These are phyloP conservation scores for Smithornis capensis DNA, from an alignment of 2,113 vertebrate species.

Conservation along the genomic window DNA sequence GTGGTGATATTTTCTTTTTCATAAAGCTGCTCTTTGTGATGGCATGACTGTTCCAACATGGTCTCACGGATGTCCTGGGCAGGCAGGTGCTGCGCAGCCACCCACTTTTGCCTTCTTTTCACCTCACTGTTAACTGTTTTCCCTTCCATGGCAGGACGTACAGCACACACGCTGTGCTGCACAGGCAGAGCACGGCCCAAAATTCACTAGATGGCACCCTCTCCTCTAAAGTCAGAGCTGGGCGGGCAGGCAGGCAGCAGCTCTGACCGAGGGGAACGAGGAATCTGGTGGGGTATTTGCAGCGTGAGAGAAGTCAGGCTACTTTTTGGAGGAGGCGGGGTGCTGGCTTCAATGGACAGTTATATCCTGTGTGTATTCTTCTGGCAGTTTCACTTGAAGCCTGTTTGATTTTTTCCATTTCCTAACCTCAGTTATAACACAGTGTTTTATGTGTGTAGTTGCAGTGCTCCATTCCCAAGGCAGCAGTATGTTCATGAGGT, in stretches of 20 bases:
- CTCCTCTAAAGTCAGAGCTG: not conserved
- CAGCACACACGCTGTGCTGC: not conserved
- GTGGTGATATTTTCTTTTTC: not conserved
- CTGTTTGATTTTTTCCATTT: not conserved
- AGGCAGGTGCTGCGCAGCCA: not conserved
- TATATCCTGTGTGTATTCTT: not conserved
- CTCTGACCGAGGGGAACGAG: fast-evolving
- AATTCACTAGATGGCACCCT: constrained; percentile 39
- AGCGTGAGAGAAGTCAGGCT: not conserved
- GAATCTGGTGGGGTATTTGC: too few relatives aligned
- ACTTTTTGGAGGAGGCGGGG: not conserved
- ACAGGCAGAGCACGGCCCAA: not conserved
- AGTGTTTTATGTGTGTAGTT: not conserved
- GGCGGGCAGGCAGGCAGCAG: not conserved
- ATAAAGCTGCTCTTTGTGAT: not conserved
- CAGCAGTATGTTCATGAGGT: not conserved
- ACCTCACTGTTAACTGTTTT: not conserved
- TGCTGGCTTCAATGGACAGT: not conserved
- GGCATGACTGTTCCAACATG: not conserved
- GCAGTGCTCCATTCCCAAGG: not conserved
- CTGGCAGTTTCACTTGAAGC: not conserved
- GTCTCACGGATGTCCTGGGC: not conserved
- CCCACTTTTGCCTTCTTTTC: not conserved
- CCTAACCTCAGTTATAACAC: not conserved
- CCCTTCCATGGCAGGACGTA: not conserved